These are phyloP conservation scores for Chrysaora quinquecirrha DNA, from an alignment of 30 jellyfish, hydroid and myxozoan species.

Conservation along the genomic window DNA sequence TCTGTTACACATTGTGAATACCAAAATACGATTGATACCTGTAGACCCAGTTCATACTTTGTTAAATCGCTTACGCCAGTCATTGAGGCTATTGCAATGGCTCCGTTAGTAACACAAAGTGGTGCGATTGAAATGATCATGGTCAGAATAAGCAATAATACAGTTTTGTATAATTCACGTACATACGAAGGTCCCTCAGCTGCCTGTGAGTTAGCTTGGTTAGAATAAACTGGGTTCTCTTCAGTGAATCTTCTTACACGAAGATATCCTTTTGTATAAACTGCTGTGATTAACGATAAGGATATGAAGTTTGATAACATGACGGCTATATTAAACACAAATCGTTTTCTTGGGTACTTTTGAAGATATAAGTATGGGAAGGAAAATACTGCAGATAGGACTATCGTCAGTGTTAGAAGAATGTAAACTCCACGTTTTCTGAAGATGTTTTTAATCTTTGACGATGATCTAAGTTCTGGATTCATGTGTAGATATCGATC, in stretches of 20 bases:
- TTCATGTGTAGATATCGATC: neutral
- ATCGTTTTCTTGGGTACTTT: too few species aligned
- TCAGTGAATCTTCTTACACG: neutral
- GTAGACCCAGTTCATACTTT: too few species aligned
- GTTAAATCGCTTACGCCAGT: too few species aligned
- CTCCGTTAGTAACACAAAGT: too few species aligned
- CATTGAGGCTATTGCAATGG: too few species aligned
- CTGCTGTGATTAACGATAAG: too few species aligned
- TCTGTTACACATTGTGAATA: neutral
- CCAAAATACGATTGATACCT: too few species aligned
- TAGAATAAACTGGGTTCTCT: slow-evolving; percentile 5
- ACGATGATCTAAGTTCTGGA: neutral
- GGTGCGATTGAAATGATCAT: neutral
- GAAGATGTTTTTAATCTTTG: neutral
- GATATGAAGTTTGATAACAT: too few species aligned
- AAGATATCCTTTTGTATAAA: slow-evolving; percentile 2
- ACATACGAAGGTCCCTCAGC: slow-evolving; percentile 10
- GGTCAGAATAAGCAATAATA: neutral
- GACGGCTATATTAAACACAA: too few species aligned
- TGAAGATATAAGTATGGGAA: too few species aligned
- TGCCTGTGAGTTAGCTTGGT: neutral
- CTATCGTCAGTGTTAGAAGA: too few species aligned
- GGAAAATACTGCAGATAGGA: too few species aligned
- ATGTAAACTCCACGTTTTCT: neutral
- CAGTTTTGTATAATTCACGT: neutral